phyloP scores from a whole-genome alignment of 2,797 vertebrate genomes.

The Tangara arthus region DNA sequence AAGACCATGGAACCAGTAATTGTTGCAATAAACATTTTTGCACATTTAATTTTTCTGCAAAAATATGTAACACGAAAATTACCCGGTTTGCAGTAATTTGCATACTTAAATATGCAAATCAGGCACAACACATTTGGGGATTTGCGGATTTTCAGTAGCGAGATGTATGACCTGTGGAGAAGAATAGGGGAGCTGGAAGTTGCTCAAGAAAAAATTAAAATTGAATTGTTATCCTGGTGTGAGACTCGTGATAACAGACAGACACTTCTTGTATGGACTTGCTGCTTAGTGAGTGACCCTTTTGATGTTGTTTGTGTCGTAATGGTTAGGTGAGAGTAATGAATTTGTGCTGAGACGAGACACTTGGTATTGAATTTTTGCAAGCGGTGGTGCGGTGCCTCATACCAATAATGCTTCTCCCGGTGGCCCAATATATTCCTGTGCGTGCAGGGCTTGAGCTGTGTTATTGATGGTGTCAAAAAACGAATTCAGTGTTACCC shows the following conservation, averaged over 20 bases:
- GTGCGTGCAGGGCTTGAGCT: accelerated
- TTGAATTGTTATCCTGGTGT: constrained; percentile 14
- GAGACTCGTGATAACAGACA: constrained; percentile 26
- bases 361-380: constrained; percentile 31
- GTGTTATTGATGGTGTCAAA: neutral
- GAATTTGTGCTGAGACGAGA: constrained; percentile 1
- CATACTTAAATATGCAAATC: constrained; percentile 22
- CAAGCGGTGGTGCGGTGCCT: neutral
- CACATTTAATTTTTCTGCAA: constrained; percentile 48
- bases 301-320: neutral
- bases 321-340: constrained; percentile 36
- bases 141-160: constrained; percentile 27
- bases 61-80: constrained; percentile 59
- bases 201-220: neutral
- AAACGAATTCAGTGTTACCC: neutral
- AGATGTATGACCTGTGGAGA: constrained; percentile 51
- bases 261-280: constrained; percentile 14
- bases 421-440: neutral
- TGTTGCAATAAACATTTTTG: constrained; percentile 48
- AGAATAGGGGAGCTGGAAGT: constrained; percentile 48
- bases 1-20: constrained; percentile 46
- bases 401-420: neutral
- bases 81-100: constrained; percentile 19
- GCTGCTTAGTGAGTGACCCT: constrained; percentile 25
- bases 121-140: constrained; percentile 34